Evolutionary conservation across 1,140 invertebrate genomes (phyloP).

Genomic region (Zaprionus taronus): DNA sequence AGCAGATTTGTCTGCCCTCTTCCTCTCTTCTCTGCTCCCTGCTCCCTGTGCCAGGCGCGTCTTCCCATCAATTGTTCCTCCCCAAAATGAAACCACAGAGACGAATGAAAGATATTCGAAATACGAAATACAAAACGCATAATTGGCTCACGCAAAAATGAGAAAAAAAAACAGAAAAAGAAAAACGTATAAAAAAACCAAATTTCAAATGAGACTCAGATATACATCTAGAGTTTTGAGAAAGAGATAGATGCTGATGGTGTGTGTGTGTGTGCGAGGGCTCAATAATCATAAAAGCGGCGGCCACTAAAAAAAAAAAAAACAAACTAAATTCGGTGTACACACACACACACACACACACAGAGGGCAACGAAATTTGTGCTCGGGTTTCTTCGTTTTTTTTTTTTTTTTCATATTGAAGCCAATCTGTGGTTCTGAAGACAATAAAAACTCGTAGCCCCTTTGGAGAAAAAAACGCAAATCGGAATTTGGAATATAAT

Average conservation of each 20-base stretch:
- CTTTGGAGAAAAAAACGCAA: constrained; percentile 60
- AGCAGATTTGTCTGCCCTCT: constrained; percentile 46
- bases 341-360: constrained; percentile 27
- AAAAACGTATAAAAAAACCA: constrained; percentile 34
- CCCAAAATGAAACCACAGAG: constrained; percentile 60
- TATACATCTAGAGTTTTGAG: constrained; percentile 66
- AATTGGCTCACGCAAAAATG: constrained; percentile 83
- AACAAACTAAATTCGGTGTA: constrained; percentile 61
- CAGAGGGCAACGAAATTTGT: constrained; percentile 10
- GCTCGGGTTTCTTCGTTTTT: constrained; percentile 33
- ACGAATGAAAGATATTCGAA: constrained; percentile 51
- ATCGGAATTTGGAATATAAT: constrained; percentile 70
- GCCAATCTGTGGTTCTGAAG: constrained; percentile 76
- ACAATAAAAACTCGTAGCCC: constrained; percentile 66
- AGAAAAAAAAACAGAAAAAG: constrained; percentile 39
- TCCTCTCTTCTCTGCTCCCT: neutral
- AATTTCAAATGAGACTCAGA: constrained; percentile 47
- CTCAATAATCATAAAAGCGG: constrained; percentile 77
- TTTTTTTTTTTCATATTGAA: constrained; percentile 56
- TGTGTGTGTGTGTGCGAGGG: constrained; percentile 39
- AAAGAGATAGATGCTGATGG: constrained; percentile 61
- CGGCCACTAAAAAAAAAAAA: constrained; percentile 35
- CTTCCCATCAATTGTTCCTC: constrained; percentile 8
- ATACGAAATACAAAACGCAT: constrained; percentile 75
- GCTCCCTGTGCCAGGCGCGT: neutral